These are phyloP conservation scores for Hypanus sabinus DNA, from an alignment of 2,113 vertebrate genomes.

Conservation along the genomic window DNA sequence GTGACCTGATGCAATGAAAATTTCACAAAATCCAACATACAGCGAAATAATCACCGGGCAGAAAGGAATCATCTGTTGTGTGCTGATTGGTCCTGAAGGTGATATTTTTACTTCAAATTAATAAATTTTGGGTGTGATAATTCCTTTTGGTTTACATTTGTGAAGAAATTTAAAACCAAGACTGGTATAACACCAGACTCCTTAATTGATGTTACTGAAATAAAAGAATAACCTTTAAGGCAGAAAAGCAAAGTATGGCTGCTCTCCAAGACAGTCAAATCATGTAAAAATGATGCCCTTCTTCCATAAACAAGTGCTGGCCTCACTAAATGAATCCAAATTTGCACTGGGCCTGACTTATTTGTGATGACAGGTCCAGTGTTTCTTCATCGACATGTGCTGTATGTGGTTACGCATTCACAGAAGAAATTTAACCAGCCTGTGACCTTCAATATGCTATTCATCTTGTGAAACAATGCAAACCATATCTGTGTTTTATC, in stretches of 20 bases:
- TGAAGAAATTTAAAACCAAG: not conserved
- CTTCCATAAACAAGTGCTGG: not conserved
- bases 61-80: not conserved
- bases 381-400: not conserved
- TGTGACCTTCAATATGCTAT: not conserved
- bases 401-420: not conserved
- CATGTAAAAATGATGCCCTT: constrained; percentile 7
- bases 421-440: not conserved
- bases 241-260: not conserved
- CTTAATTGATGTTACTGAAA: constrained; percentile 9
- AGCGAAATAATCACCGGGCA: not conserved
- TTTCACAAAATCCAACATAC: not conserved
- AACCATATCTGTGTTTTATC: not conserved
- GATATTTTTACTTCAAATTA: not conserved
- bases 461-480: not conserved
- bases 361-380: constrained; percentile 22
- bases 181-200: not conserved
- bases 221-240: not conserved
- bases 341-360: not conserved
- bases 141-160: not conserved
- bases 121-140: not conserved
- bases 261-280: not conserved
- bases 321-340: constrained; percentile 1
- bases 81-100: not conserved
- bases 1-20: not conserved